Evolutionary conservation across 2,797 vertebrate species (phyloP).

Genomic region (Tenualosa ilisha): DNA sequence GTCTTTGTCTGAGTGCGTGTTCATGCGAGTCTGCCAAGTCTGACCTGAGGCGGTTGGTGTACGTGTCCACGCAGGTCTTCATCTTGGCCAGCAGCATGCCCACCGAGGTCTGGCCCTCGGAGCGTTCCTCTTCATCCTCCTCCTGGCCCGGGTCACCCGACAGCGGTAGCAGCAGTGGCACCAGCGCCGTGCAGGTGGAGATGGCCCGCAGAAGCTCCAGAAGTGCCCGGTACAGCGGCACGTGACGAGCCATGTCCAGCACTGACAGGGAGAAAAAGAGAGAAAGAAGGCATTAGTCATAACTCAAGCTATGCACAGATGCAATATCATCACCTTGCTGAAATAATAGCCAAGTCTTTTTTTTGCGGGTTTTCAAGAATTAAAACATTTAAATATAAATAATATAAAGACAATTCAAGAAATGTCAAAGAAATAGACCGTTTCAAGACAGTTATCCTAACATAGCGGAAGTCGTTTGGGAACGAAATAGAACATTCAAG

Average conservation of each 20-base stretch:
- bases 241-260: conserved; percentile 96
- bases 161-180: conserved; percentile 91
- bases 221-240: conserved; percentile 92
- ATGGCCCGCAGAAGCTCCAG: conserved; percentile 93
- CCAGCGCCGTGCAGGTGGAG: conserved; percentile 89
- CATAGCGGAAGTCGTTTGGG: too few relatives aligned
- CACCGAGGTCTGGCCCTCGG: conserved; percentile 92
- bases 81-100: conserved; percentile 96
- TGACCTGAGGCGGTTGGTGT: conserved; percentile 95
- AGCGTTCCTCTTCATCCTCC: conserved; percentile 86
- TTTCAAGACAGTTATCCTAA: too few relatives aligned
- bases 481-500: too few relatives aligned
- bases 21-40: neutral
- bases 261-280: conserved; percentile 68
- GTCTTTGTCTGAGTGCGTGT: conserved; percentile 6
- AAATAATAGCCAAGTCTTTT: too few relatives aligned
- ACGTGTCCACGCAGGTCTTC: conserved; percentile 99
- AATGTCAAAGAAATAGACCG: too few relatives aligned
- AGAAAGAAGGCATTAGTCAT: neutral
- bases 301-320: neutral
- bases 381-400: too few relatives aligned
- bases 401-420: neutral
- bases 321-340: neutral
- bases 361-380: too few relatives aligned
- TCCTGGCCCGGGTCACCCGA: conserved; percentile 84